Evolutionary conservation across 2,888 invertebrate genomes (phyloP).

Genomic region (Gnatocerus cornutus): DNA sequence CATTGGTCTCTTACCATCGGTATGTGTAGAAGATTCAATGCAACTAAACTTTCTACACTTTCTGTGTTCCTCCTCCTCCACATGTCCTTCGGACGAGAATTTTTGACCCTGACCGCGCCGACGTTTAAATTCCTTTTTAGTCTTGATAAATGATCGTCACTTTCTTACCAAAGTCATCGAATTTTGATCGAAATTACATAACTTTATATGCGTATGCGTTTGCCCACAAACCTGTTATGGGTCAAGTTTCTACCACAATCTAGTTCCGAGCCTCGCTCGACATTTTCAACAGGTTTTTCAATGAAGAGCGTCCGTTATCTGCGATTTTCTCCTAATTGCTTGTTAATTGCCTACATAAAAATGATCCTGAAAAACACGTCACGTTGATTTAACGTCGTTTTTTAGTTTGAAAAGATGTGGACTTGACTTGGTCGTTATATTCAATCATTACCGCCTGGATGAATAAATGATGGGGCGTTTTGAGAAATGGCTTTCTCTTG

Average conservation of each 20-base stretch:
- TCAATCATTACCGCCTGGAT: slow-evolving; percentile 45
- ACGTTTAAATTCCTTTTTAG: too few relatives aligned
- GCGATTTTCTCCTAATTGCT: slow-evolving; percentile 11
- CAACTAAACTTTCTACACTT: too few relatives aligned
- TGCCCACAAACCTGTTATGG: neutral
- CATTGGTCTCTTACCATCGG: too few relatives aligned
- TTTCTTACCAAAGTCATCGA: too few relatives aligned
- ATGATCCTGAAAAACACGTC: slow-evolving; percentile 15
- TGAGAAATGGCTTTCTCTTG: slow-evolving; percentile 45
- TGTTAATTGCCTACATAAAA: slow-evolving; percentile 7
- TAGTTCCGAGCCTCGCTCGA: neutral
- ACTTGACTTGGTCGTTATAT: slow-evolving; percentile 27
- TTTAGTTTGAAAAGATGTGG: neutral
- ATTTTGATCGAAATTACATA: too few relatives aligned
- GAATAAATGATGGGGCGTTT: slow-evolving; percentile 47
- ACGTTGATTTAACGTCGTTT: slow-evolving; percentile 4
- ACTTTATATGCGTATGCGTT: neutral
- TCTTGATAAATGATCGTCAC: too few relatives aligned
- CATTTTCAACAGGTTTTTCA: slow-evolving; percentile 11
- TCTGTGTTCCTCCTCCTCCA: too few relatives aligned
- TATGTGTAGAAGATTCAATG: too few relatives aligned
- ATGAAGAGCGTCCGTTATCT: slow-evolving; percentile 9
- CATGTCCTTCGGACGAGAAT: too few relatives aligned
- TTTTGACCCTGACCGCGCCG: too few relatives aligned
- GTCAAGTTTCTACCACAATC: slow-evolving; percentile 9